Evolutionary conservation across 2,888 invertebrate species (phyloP).

Genomic region (Amiota minor): DNA sequence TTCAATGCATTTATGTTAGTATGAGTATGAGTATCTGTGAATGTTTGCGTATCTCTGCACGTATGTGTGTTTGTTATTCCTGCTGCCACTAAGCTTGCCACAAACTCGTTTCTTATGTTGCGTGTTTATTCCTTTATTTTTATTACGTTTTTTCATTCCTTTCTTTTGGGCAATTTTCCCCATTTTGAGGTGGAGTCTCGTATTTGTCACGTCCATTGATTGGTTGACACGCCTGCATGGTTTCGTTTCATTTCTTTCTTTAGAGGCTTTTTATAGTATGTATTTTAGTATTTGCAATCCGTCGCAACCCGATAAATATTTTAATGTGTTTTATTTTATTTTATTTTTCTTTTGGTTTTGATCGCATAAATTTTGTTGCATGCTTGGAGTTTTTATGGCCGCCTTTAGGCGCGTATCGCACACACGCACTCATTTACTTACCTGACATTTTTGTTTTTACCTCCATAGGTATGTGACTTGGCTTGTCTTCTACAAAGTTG

Average conservation of each 20-base stretch:
- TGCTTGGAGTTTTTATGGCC: constrained; percentile 56
- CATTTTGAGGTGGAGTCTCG: constrained; percentile 65
- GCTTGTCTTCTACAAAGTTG: too few species aligned
- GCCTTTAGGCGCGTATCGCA: constrained; percentile 19
- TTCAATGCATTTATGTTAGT: too few species aligned
- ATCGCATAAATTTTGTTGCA: constrained; percentile 69
- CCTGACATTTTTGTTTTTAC: not conserved
- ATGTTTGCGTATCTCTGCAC: not conserved
- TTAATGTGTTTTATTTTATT: constrained; percentile 48
- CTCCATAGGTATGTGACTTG: too few species aligned
- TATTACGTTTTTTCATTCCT: not conserved
- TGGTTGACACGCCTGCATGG: constrained; percentile 43
- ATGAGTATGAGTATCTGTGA: too few species aligned
- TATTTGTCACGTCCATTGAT: constrained; percentile 46
- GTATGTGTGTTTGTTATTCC: not conserved
- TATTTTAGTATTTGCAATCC: constrained; percentile 22
- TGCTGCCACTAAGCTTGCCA: constrained; percentile 41
- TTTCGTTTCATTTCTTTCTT: constrained; percentile 17
- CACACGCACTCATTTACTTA: constrained; percentile 15
- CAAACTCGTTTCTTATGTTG: constrained; percentile 43
- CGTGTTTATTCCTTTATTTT: constrained; percentile 35
- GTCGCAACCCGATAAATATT: constrained; percentile 45
- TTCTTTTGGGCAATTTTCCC: constrained; percentile 42
- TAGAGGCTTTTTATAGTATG: constrained; percentile 23
- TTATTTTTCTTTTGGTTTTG: not conserved